phyloP scores from a whole-genome alignment of 2,113 vertebrate genomes.

The Corvus cornix region DNA sequence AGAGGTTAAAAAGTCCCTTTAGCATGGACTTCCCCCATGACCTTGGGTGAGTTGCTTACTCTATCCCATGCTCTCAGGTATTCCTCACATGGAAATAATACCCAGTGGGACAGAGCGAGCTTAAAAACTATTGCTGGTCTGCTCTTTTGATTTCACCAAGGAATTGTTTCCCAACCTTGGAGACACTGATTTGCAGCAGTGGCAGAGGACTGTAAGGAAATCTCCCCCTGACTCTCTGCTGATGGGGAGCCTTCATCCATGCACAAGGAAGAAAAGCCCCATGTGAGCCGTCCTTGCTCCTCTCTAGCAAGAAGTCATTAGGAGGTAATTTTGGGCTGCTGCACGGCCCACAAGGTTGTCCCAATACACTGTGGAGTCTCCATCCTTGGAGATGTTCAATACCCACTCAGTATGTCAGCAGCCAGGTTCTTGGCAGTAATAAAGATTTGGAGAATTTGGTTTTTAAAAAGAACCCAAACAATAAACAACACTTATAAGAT shows the following conservation, averaged over 20 bases:
- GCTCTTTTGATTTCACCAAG: not conserved
- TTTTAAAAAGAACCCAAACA: not conserved
- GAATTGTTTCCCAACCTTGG: not conserved
- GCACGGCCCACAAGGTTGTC: not conserved
- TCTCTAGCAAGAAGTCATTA: not conserved
- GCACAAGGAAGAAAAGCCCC: not conserved
- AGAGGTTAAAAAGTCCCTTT: not conserved
- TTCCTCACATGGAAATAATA: not conserved
- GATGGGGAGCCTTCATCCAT: not conserved
- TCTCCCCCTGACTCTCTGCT: not conserved
- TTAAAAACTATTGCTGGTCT: not conserved
- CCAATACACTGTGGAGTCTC: not conserved
- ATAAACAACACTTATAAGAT: not conserved
- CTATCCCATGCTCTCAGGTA: not conserved
- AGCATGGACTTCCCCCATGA: not conserved
- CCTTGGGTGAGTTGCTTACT: not conserved
- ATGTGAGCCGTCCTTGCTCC: not conserved
- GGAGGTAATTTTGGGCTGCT: not conserved
- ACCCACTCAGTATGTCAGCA: not conserved
- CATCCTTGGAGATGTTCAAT: not conserved
- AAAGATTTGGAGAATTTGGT: not conserved
- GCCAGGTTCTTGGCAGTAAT: not conserved
- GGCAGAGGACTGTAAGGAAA: not conserved
- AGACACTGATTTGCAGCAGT: not conserved
- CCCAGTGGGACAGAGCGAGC: fast-evolving